Evolutionary conservation across 2,113 vertebrate genomes (phyloP), one percentile per base, ranked within the genome.

Genomic region (Bathybates hornii): DNA sequence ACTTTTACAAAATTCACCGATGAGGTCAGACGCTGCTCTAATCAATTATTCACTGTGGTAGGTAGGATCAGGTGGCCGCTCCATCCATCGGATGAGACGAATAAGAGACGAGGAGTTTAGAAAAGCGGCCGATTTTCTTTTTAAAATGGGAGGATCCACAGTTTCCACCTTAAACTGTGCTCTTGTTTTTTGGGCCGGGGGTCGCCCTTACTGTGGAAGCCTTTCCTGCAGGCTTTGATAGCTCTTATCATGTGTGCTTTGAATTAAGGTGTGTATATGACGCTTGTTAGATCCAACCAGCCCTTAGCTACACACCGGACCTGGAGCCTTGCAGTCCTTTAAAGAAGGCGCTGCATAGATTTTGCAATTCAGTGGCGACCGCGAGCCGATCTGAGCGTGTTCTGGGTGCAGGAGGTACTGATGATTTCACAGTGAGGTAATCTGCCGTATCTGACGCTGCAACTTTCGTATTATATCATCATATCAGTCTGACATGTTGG

Each of bases 41-140:
- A 84, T 95, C 87, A 94, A 94, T 95, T 87, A 94, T 94, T 95
- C 80, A 95, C 53, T 21, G 52, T 19, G 17, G 78, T 24, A 80
- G 61, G 57, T 38, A 59, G 61, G 57, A 83, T 86, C 68, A 61
- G 71, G 68, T 92, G 68, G 17, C 45, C 48, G 12, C 6, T 24
- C 19, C 4, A 3, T 16, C 24, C 48, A 16, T 12, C 16, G 5
- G 48, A 12, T 43, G 9, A 66, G 24, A 9, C 71, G 6, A 76
- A 76, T 48, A 29, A 19, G 24, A 48, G 71, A 19, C 41, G 14
- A 17, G 9, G 68, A 48, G 68, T 7, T 21, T 19, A 2, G 50
- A 76, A 7, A 57, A 0, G 29, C 13, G 48, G 14, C 6, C 9
- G 9, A 0, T 32, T 78, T 78, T 50, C 43, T 32, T 19, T 19